A percentile compares a stretch with the other conserved stretches of the same genome.
phyloP scores from a whole-genome alignment of 2,113 vertebrate species.

The Oplegnathus fasciatus region DNA sequence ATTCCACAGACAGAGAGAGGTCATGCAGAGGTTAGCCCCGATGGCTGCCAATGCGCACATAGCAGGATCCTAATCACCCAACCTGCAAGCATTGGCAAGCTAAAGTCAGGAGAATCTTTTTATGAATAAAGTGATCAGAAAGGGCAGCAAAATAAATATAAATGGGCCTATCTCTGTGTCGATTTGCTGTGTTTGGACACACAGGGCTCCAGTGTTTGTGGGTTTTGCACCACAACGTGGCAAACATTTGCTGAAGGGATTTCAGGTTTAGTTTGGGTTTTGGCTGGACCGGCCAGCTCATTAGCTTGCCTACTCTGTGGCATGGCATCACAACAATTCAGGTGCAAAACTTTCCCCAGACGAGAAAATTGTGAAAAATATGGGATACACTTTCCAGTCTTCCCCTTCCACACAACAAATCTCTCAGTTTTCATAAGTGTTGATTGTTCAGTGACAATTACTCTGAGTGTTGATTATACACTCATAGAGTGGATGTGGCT shows the following conservation, averaged over 20 bases:
- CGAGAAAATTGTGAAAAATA: slow-evolving; percentile 58
- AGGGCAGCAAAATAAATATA: not conserved
- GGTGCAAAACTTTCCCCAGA: slow-evolving; percentile 45
- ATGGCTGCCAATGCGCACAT: slow-evolving; percentile 47
- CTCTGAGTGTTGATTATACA: slow-evolving; percentile 46
- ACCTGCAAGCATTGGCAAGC: slow-evolving; percentile 27
- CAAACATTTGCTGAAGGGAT: slow-evolving; percentile 64
- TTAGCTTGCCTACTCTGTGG: slow-evolving; percentile 45
- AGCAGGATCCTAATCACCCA: slow-evolving; percentile 45
- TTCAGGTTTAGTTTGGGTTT: slow-evolving; percentile 50
- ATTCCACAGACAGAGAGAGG: slow-evolving; percentile 65
- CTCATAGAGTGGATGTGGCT: not conserved
- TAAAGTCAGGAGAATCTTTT: slow-evolving; percentile 6
- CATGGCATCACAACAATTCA: slow-evolving; percentile 43
- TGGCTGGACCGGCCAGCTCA: slow-evolving; percentile 46
- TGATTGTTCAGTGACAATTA: slow-evolving; percentile 49
- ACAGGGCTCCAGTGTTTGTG: slow-evolving; percentile 14
- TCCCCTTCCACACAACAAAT: slow-evolving; percentile 18
- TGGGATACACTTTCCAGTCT: slow-evolving; percentile 7
- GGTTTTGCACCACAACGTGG: slow-evolving; percentile 36
- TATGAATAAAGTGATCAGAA: slow-evolving; percentile 17
- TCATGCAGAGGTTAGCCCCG: slow-evolving; percentile 59
- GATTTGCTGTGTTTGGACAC: slow-evolving; percentile 9
- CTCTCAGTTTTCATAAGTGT: slow-evolving; percentile 13
- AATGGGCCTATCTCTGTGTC: not conserved